phyloP scores from a whole-genome alignment of 2,888 invertebrate species.

The Scaptomyza flava region DNA sequence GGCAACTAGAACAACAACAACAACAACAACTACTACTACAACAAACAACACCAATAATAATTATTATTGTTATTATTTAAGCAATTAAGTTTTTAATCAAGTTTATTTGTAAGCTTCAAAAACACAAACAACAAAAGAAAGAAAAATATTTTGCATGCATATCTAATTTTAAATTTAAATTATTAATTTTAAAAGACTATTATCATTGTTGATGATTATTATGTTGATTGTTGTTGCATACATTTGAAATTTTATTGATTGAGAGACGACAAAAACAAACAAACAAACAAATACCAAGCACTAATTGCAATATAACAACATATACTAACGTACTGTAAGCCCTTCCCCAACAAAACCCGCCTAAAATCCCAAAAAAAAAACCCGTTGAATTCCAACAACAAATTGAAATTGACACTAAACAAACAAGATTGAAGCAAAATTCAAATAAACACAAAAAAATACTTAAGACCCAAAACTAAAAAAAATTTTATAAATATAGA shows the following conservation, averaged over 20 bases:
- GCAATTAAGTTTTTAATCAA: conserved; percentile 36
- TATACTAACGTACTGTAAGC: conserved; percentile 39
- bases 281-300: conserved; percentile 21
- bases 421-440: conserved; percentile 32
- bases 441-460: conserved; percentile 16
- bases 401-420: conserved; percentile 13
- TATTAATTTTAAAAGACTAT: conserved; percentile 28
- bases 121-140: conserved; percentile 1
- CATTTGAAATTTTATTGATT: conserved; percentile 42
- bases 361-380: conserved; percentile 1
- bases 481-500: background rate
- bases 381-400: conserved; percentile 59
- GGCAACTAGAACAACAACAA: conserved; percentile 38
- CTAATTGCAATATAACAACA: conserved; percentile 44
- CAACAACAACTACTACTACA: conserved; percentile 19
- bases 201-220: conserved; percentile 44
- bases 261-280: conserved; percentile 36
- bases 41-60: conserved; percentile 14
- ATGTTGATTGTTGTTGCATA: conserved; percentile 33
- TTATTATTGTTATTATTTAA: background rate
- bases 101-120: conserved; percentile 13
- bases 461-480: conserved; percentile 11
- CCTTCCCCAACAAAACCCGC: conserved; percentile 18
- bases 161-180: conserved; percentile 23
- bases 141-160: conserved; percentile 50